Percentiles rank a stretch among this genome's conserved stretches.
These are phyloP conservation scores for Beroe ovata DNA, from an alignment of 37 sponge, comb jelly and placozoan species.

Conservation along the genomic window DNA sequence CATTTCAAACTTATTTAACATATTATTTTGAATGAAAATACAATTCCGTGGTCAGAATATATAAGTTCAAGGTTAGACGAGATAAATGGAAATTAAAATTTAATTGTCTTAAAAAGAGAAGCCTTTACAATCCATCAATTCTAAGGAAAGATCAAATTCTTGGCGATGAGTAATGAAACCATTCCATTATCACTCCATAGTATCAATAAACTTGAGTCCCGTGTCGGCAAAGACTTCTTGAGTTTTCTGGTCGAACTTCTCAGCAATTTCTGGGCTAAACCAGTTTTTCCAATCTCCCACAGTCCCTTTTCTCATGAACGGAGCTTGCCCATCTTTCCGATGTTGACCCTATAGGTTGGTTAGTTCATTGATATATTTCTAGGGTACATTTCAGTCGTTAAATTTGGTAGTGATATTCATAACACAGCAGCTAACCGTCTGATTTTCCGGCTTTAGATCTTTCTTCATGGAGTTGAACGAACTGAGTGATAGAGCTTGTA, in stretches of 20 bases:
- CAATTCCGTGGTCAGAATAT: too few species aligned
- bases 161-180: too few species aligned
- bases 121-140: too few species aligned
- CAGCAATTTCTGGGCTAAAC: constrained; percentile 32
- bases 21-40: too few species aligned
- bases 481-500: neutral
- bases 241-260: constrained; percentile 35
- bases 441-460: neutral
- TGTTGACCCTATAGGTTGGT: neutral
- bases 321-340: neutral
- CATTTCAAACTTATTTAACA: too few species aligned
- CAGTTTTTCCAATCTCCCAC: constrained; percentile 64
- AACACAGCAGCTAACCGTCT: neutral
- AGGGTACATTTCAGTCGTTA: neutral
- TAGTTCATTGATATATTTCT: neutral
- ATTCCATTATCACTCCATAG: neutral
- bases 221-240: constrained; percentile 10
- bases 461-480: constrained; percentile 47
- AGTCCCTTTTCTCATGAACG: constrained; percentile 59
- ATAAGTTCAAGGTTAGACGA: too few species aligned
- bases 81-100: too few species aligned
- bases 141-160: too few species aligned
- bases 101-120: too few species aligned
- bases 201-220: constrained; percentile 19
- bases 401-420: neutral